These are phyloP conservation scores for Myotis myotis DNA, from an alignment of 2,797 vertebrate species.

Conservation along the genomic window DNA sequence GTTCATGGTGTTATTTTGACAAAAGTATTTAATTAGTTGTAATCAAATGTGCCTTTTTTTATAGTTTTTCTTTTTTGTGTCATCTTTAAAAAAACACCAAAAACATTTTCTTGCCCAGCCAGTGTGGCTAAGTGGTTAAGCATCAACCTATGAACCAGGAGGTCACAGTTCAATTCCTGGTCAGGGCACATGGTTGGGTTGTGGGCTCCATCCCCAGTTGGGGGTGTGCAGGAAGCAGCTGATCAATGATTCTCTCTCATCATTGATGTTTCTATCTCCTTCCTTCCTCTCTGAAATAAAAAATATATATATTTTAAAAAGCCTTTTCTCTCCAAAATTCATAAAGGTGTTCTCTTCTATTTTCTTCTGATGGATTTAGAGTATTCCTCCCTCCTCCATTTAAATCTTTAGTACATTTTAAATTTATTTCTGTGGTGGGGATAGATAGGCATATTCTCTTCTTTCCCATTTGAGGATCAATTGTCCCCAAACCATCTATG, in stretches of 20 bases:
- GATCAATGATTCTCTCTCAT: too few relatives aligned
- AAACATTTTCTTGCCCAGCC: too few relatives aligned
- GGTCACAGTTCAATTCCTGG: too few relatives aligned
- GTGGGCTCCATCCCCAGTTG: too few relatives aligned
- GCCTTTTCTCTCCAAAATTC: background rate
- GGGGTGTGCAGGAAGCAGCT: too few relatives aligned
- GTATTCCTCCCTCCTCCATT: background rate
- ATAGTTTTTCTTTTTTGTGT: background rate
- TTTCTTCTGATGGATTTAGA: conserved; percentile 20
- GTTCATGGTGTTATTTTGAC: background rate
- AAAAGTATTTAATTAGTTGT: conserved; percentile 50
- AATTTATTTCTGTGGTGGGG: conserved; percentile 26
- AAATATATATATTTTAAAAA: background rate
- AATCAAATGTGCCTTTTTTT: conserved; percentile 8
- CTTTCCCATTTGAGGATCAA: conserved; percentile 6
- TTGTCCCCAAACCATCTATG: background rate
- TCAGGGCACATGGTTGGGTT: too few relatives aligned
- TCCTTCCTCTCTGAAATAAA: background rate
- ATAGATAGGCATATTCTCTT: background rate
- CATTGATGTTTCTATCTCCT: too few relatives aligned
- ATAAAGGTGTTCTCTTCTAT: background rate
- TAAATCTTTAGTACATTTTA: background rate
- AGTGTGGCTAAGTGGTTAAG: too few relatives aligned
- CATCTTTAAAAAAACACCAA: background rate
- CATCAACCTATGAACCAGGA: too few relatives aligned